These are phyloP conservation scores for Eciton burchellii DNA, from an alignment of 1,140 invertebrate species.

Conservation along the genomic window DNA sequence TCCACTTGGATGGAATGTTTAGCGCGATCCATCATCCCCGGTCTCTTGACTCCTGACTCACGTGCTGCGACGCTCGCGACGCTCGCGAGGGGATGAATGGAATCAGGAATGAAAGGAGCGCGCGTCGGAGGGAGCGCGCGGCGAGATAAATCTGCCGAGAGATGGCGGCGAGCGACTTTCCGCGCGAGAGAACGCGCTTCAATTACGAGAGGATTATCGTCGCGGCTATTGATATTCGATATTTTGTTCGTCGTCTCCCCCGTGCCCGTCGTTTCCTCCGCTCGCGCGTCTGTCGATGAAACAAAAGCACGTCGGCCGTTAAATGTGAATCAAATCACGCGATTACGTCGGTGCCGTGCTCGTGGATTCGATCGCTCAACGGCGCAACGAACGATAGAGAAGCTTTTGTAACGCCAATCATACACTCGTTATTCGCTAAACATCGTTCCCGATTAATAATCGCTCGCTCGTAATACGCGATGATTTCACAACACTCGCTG, in stretches of 20 bases:
- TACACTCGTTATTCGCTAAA: constrained; percentile 3
- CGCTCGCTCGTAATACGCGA: constrained; percentile 3
- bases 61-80: too few species aligned
- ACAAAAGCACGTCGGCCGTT: neutral
- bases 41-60: too few species aligned
- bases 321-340: neutral
- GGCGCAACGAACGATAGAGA: neutral
- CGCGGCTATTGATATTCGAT: neutral
- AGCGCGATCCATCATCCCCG: constrained; percentile 21
- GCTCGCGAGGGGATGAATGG: neutral
- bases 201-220: neutral
- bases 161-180: neutral
- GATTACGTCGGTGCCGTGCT: neutral
- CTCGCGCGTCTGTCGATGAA: neutral
- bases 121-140: neutral
- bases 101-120: neutral
- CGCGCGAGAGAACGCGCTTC: neutral
- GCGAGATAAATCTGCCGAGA: neutral
- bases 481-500: too few species aligned
- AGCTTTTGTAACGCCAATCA: constrained; percentile 19
- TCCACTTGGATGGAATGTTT: constrained; percentile 28
- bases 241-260: neutral
- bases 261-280: too few species aligned
- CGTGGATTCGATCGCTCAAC: neutral
- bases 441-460: constrained; percentile 5